Evolutionary conservation across 2,113 vertebrate genomes (phyloP).

Genomic region (Fregetta grallaria): DNA sequence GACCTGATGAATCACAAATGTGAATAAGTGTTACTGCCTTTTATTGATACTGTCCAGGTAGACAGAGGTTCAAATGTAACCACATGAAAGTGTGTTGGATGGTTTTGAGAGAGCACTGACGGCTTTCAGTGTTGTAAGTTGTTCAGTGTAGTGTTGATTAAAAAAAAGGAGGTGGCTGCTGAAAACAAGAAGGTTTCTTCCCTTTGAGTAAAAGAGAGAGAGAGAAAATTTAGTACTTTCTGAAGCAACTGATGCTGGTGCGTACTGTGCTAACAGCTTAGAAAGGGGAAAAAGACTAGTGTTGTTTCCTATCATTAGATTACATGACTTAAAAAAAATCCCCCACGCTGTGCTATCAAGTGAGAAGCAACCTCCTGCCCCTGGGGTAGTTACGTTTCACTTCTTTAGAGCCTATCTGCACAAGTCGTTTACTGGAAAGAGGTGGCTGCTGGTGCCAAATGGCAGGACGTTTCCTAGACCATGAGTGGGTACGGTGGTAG

Average conservation of each 20-base stretch:
- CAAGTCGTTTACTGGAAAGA: not conserved
- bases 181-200: not conserved
- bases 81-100: not conserved
- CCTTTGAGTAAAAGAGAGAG: not conserved
- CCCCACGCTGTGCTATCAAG: not conserved
- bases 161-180: not conserved
- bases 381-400: not conserved
- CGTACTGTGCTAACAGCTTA: not conserved
- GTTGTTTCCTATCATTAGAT: conserved; percentile 47
- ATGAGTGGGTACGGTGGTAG: not conserved
- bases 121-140: not conserved
- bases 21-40: not conserved
- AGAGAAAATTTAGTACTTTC: not conserved
- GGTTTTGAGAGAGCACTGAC: not conserved
- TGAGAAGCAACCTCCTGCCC: not conserved
- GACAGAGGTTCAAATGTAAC: not conserved
- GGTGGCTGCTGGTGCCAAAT: accelerated
- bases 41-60: not conserved
- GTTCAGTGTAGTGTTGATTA: not conserved
- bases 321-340: not conserved
- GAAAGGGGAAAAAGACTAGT: conserved; percentile 12
- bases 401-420: not conserved
- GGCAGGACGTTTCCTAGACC: not conserved
- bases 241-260: not conserved
- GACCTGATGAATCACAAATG: not conserved